Evolutionary conservation across 2,888 invertebrate genomes (phyloP), one percentile per base, ranked within the genome.

Genomic region (Mythimna impura): DNA sequence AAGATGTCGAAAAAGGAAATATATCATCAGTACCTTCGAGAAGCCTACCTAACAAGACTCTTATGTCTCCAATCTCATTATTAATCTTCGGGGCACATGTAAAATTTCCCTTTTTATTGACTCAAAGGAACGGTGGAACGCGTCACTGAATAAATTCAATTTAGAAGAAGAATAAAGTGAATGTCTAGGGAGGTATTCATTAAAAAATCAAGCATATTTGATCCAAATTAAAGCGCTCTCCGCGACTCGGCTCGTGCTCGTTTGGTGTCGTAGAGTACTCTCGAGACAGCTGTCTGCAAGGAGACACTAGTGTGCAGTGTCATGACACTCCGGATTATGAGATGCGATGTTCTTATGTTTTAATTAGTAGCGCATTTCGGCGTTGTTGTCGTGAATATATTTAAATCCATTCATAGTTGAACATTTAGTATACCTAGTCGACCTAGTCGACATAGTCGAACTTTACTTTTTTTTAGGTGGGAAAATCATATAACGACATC

Each of bases 121-220:
- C 71, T 84, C 81, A 82, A 82, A 84, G 80, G 73, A 79, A 77
- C 62, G 55, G 57, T 58, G 78, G 66, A 43, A 82, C 82, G 83
- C 85, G 80, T 84, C 86, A 83, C 80, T 84, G 89, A 86, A 86
- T 85, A 86, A 88, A 89, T 85, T 84, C 67, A 87, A 85, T 87
- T 73, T 71, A 52, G 58, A 69, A 71, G 71, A 66, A 77, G 68
- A 68, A 73, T 72, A 84, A 78, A 74, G 72, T 69, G 47, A 64
- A 78, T 61, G 62, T 74, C 73, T 55, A 65, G 76, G 68, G 72
- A 73, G 76, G 76, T 83, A 86, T 86, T 90, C 88, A 88, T 90
- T 89, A 89, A 86, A 88, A 88, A 90, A 87, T 88, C 87, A 87
- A 87, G 87, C 79, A 86, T 85, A 82, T 89, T 88, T 89, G 88